Conservation (phyloP, 2,888 invertebrate genomes). For the Noctua janthe region DNA sequence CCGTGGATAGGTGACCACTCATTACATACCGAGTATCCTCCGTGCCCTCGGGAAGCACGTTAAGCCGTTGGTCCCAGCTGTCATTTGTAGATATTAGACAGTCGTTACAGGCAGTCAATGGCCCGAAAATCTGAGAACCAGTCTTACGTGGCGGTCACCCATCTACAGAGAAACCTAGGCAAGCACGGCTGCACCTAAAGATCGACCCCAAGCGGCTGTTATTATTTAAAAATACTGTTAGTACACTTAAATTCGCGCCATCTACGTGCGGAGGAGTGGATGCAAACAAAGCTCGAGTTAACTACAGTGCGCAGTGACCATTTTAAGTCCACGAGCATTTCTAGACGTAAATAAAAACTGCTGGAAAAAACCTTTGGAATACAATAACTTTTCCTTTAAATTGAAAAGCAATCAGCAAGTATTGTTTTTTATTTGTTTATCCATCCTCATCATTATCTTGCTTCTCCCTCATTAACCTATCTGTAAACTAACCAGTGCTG, state of each 20-base stretch:
- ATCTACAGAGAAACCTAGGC: too few species aligned
- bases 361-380: slow-evolving; percentile 33
- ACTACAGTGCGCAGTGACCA: slow-evolving; percentile 26
- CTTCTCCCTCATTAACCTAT: neutral
- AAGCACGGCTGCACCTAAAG: too few species aligned
- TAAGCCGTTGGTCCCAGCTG: too few species aligned
- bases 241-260: neutral
- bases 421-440: neutral
- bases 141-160: too few species aligned
- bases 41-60: too few species aligned
- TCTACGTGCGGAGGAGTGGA: neutral
- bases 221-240: neutral
- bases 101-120: too few species aligned
- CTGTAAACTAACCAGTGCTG: neutral
- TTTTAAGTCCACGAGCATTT: slow-evolving; percentile 27
- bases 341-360: slow-evolving; percentile 32
- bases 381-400: neutral
- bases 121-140: too few species aligned
- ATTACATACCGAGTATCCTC: too few species aligned
- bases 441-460: neutral
- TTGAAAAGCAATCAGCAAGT: slow-evolving; percentile 6
- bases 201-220: too few species aligned
- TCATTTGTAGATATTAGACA: too few species aligned
- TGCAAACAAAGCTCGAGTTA: slow-evolving; percentile 38
- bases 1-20: too few species aligned